These are phyloP conservation scores for Arvicanthis niloticus DNA, from an alignment of 2,113 vertebrate genomes.

Conservation along the genomic window DNA sequence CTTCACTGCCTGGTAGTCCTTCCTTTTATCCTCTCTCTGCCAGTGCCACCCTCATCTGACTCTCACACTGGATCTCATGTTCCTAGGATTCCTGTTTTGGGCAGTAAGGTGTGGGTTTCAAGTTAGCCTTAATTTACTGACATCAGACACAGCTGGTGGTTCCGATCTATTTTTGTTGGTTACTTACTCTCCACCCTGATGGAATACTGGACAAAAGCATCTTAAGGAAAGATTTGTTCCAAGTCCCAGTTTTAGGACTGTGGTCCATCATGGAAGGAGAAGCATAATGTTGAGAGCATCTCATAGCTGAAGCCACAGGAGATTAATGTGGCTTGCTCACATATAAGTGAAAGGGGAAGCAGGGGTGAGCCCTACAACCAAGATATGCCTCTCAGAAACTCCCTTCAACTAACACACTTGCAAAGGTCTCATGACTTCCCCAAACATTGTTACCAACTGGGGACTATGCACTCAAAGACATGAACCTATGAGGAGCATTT, in stretches of 20 bases:
- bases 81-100: neutral
- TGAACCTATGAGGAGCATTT: no score
- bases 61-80: neutral
- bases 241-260: neutral
- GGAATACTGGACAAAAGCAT: neutral
- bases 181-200: neutral
- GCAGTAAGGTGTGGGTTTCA: neutral
- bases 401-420: neutral
- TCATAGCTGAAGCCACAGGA: neutral
- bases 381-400: neutral
- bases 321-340: neutral
- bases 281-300: neutral
- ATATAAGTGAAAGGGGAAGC: neutral
- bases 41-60: neutral
- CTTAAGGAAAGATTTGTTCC: neutral
- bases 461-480: neutral
- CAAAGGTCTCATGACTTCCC: neutral
- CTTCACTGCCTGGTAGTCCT: neutral
- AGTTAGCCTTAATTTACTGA: neutral
- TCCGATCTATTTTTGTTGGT: neutral
- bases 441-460: neutral
- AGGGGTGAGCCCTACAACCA: no score
- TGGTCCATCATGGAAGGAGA: neutral
- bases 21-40: neutral
- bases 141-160: neutral